Evolutionary conservation across 2,888 invertebrate species (phyloP).

Genomic region (Perdita meconis): DNA sequence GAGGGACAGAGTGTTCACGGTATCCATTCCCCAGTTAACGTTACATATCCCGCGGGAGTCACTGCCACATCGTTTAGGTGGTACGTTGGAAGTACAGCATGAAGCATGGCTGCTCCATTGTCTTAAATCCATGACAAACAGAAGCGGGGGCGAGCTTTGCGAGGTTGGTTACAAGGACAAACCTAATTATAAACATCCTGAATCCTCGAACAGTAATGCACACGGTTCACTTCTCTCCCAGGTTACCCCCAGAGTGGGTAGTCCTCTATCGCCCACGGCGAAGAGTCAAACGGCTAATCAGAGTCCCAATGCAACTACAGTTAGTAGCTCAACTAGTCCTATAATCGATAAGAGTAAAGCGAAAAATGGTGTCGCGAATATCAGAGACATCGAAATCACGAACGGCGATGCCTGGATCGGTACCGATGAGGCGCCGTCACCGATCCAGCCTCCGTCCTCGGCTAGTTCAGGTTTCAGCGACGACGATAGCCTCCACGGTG

Average conservation of each 20-base stretch:
- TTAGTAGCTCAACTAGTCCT: constrained; percentile 83
- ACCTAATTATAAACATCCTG: not conserved
- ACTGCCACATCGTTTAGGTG: constrained; percentile 95
- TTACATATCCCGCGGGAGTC: constrained; percentile 95
- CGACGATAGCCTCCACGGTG: constrained; percentile 93
- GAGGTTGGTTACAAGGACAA: constrained; percentile 73
- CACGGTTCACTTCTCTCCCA: constrained; percentile 42
- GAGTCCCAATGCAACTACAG: constrained; percentile 75
- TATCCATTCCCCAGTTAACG: constrained; percentile 94
- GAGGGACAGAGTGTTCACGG: constrained; percentile 97
- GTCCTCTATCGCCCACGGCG: constrained; percentile 80
- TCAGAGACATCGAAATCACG: constrained; percentile 85
- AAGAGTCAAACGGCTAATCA: constrained; percentile 68
- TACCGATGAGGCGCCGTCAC: constrained; percentile 85
- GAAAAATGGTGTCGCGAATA: constrained; percentile 79
- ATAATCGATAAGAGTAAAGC: constrained; percentile 77
- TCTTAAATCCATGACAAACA: constrained; percentile 94
- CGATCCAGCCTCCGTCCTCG: constrained; percentile 88
- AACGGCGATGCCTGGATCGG: constrained; percentile 84
- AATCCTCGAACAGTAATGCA: not conserved
- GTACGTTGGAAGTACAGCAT: constrained; percentile 94
- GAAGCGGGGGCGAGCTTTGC: constrained; percentile 85
- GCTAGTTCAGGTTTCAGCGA: constrained; percentile 94
- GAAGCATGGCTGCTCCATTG: constrained; percentile 93
- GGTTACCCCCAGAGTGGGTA: constrained; percentile 81